Conservation (phyloP, 2,888 invertebrate species). For the Petrolisthes manimaculis region DNA sequence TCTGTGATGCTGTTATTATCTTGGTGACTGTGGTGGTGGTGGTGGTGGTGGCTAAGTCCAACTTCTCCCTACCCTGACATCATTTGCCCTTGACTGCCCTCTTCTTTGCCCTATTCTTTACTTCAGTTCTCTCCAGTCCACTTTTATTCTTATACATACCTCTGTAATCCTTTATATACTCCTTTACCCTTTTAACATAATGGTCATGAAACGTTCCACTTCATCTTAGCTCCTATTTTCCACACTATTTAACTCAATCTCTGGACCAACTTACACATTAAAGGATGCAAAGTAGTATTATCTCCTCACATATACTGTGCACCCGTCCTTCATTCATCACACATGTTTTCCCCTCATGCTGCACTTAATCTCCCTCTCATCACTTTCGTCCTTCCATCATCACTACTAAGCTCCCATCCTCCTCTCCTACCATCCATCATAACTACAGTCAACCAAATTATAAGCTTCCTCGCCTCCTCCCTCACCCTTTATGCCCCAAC, state of each 20-base stretch:
- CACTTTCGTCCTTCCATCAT: neutral
- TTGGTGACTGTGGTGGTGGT: neutral
- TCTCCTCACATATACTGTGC: neutral
- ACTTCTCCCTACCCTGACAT: neutral
- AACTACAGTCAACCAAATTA: neutral
- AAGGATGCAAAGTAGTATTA: neutral
- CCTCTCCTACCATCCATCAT: neutral
- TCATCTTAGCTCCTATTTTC: no score
- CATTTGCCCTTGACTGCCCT: neutral
- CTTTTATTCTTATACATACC: neutral
- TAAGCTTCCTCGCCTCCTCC: neutral
- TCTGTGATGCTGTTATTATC: constrained; percentile 9
- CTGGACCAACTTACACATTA: no score
- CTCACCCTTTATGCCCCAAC: neutral
- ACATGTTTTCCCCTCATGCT: neutral
- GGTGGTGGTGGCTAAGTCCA: neutral
- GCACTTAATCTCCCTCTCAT: neutral
- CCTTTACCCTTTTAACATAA: neutral
- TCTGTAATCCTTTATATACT: neutral
- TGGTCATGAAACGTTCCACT: no score
- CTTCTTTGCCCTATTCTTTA: neutral
- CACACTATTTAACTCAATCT: no score
- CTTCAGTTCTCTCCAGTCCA: neutral
- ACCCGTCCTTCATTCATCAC: neutral
- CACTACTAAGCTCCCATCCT: neutral